Conservation (phyloP, 1,140 invertebrate species). For the Physella acuta region DNA sequence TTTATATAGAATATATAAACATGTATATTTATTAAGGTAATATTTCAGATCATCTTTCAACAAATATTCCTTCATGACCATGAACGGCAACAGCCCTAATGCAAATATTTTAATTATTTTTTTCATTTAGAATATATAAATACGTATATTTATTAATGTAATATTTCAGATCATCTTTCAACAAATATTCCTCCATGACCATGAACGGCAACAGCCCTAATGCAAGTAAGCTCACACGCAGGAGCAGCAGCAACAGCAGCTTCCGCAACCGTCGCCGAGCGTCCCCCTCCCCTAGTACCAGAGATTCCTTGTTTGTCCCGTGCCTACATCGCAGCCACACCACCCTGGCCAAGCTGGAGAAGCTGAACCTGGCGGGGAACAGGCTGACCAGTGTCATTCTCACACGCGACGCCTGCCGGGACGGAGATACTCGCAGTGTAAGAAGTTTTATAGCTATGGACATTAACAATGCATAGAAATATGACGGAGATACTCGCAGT, state of each 20-base stretch:
- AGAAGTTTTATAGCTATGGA: conserved; percentile 12
- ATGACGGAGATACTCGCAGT: conserved; percentile 20
- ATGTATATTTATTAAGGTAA: too few relatives aligned
- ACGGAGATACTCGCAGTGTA: conserved; percentile 24
- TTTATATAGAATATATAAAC: too few relatives aligned
- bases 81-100: background rate
- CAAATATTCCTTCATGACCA: background rate
- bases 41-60: background rate
- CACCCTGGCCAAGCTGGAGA: conserved; percentile 70
- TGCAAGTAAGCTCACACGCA: too few relatives aligned
- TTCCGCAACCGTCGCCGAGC: background rate
- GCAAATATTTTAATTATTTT: too few relatives aligned
- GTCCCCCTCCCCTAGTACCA: background rate
- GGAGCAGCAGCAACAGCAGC: too few relatives aligned
- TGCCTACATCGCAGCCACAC: conserved; percentile 29
- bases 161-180: background rate
- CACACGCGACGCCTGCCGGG: conserved; percentile 1
- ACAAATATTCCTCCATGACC: background rate
- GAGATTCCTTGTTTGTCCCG: conserved; percentile 3
- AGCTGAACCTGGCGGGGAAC: conserved; percentile 91
- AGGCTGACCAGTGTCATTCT: conserved; percentile 48
- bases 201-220: background rate
- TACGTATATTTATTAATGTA: too few relatives aligned
- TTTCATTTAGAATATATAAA: too few relatives aligned
- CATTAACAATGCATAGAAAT: too few relatives aligned